Conservation (phyloP, 2,113 vertebrate species). For the Arenaria interpres region DNA sequence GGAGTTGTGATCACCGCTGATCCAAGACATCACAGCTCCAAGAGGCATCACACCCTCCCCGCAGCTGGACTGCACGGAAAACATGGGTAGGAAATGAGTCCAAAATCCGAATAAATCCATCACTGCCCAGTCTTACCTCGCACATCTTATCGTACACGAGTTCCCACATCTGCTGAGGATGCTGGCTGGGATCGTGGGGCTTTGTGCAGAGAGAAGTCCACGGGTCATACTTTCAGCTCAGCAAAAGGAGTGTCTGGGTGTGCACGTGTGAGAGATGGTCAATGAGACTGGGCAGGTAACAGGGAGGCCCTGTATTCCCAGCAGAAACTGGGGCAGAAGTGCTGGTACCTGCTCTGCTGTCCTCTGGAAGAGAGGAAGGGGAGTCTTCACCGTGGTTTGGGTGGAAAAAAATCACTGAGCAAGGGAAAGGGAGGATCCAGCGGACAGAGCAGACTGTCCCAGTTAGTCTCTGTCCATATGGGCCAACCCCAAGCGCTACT, state of each 20-base stretch:
- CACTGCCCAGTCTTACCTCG: neutral
- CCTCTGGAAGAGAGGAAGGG: neutral
- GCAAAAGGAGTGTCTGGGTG: neutral
- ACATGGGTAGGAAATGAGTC: neutral
- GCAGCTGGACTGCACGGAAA: slow-evolving; percentile 34
- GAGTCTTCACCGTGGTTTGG: neutral
- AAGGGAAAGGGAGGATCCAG: neutral
- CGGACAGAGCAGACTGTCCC: neutral
- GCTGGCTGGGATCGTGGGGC: accelerated
- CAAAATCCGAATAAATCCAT: slow-evolving; percentile 44
- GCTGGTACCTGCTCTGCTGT: neutral
- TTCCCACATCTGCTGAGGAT: neutral
- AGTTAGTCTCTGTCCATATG: neutral
- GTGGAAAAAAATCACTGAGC: neutral
- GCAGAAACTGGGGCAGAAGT: neutral
- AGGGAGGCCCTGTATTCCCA: neutral
- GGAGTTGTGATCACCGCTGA: neutral
- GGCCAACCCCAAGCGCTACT: neutral
- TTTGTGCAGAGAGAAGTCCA: neutral
- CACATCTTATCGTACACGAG: neutral
- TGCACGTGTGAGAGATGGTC: neutral
- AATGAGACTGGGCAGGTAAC: neutral
- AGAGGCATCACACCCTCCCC: neutral
- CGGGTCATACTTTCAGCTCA: accelerated
- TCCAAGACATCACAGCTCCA: neutral